phyloP scores from a whole-genome alignment of 2,888 invertebrate species.

The Liodrosophila aerea region DNA sequence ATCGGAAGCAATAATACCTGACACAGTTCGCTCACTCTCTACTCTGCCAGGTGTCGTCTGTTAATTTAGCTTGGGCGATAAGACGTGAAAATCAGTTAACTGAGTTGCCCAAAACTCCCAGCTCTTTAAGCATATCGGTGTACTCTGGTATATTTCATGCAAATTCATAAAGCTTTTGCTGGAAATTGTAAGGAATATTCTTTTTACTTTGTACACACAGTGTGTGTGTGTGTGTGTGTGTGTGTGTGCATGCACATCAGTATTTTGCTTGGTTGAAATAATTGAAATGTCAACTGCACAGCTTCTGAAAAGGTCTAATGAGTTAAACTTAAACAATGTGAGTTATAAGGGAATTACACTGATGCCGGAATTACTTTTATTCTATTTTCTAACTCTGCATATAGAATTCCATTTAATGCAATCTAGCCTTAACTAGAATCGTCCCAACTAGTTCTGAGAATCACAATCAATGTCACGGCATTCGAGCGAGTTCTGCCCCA shows the following conservation, averaged over 20 bases:
- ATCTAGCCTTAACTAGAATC: no score
- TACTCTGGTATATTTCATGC: constrained; percentile 10
- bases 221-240: constrained; percentile 30
- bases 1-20: constrained; percentile 72
- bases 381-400: no score
- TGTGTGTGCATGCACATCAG: constrained; percentile 37
- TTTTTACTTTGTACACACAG: constrained; percentile 24
- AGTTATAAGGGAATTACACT: no score
- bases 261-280: constrained; percentile 28
- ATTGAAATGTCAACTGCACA: constrained; percentile 58
- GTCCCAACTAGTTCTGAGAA: no score
- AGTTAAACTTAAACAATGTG: not conserved
- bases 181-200: constrained; percentile 2
- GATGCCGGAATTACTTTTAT: no score
- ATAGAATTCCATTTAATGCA: no score
- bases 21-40: constrained; percentile 5
- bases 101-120: constrained; percentile 15
- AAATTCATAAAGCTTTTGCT: constrained; percentile 15
- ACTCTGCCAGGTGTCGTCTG: constrained; percentile 30
- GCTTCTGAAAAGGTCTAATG: constrained; percentile 10
- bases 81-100: constrained; percentile 33
- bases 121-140: constrained; percentile 20
- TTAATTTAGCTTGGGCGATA: constrained; percentile 59
- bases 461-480: constrained; percentile 54
- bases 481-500: constrained; percentile 19